Conservation (phyloP, 1,140 invertebrate species). For the Melanaphis sacchari region DNA sequence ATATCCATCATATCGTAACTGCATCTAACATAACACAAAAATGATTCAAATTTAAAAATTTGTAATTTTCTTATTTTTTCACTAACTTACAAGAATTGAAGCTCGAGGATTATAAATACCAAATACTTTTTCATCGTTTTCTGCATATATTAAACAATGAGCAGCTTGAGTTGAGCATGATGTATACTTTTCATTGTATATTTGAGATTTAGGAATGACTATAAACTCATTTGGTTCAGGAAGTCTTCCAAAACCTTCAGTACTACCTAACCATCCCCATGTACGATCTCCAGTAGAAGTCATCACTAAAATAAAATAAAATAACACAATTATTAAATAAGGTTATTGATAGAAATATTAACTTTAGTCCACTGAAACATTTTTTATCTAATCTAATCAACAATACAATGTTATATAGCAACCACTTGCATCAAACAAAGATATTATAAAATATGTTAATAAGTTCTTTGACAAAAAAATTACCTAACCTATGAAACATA, state of each 20-base stretch:
- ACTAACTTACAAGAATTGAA: constrained; percentile 61
- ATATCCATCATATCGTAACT: constrained; percentile 69
- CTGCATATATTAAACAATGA: constrained; percentile 62
- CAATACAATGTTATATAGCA: not conserved
- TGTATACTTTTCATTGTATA: constrained; percentile 58
- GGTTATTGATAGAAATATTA: not conserved
- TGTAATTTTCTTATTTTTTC: not conserved
- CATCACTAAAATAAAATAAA: not conserved
- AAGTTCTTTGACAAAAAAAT: not conserved
- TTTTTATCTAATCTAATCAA: constrained; percentile 27
- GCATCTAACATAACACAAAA: constrained; percentile 65
- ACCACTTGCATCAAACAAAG: not conserved
- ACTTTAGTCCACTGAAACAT: not conserved
- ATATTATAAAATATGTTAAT: not conserved
- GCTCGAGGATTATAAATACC: constrained; percentile 61
- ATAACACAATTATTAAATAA: not conserved
- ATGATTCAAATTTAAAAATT: not conserved
- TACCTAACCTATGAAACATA: not conserved
- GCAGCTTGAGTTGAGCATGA: constrained; percentile 59
- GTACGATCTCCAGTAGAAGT: constrained; percentile 59
- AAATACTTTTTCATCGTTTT: constrained; percentile 60
- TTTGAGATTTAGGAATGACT: constrained; percentile 57
- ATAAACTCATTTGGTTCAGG: constrained; percentile 58
- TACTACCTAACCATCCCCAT: constrained; percentile 60
- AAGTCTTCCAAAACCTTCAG: constrained; percentile 60